A percentile compares a stretch with the other conserved stretches of the same genome.
phyloP scores from a whole-genome alignment of 1,140 invertebrate genomes.

The Pseudomyrmex pallidus region DNA sequence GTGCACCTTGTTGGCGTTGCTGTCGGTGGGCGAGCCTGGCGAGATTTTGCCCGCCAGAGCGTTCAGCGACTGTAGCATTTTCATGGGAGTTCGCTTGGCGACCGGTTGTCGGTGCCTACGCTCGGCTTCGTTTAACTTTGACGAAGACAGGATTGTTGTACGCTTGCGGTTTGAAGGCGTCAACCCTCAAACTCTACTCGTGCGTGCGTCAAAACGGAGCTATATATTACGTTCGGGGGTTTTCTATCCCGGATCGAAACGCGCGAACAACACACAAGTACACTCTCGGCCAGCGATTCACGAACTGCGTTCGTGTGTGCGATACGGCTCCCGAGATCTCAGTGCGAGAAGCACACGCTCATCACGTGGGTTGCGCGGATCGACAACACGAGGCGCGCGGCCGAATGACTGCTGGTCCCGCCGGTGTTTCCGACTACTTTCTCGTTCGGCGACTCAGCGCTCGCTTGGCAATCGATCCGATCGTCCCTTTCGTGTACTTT shows the following conservation, averaged over 20 bases:
- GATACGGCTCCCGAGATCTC: background rate
- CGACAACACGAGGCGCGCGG: conserved; percentile 9
- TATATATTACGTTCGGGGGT: no score
- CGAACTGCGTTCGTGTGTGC: conserved; percentile 3
- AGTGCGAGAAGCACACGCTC: conserved; percentile 48
- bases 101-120: conserved; percentile 74
- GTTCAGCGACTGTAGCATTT: conserved; percentile 92
- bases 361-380: conserved; percentile 49
- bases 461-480: conserved; percentile 5
- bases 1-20: conserved; percentile 84
- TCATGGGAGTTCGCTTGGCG: conserved; percentile 79
- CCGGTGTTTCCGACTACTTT: conserved; percentile 1
- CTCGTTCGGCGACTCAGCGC: background rate
- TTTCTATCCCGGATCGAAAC: no score
- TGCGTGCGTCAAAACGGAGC: conserved; percentile 51
- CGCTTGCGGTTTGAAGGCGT: conserved; percentile 75
- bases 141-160: conserved; percentile 78
- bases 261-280: background rate
- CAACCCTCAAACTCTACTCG: conserved; percentile 77
- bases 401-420: background rate
- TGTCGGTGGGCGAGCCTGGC: conserved; percentile 87
- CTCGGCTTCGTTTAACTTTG: conserved; percentile 72
- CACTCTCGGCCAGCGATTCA: conserved; percentile 13
- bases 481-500: conserved; percentile 29
- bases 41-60: conserved; percentile 92